These are phyloP conservation scores for Lasioglossum leucozonium DNA, from an alignment of 2,888 invertebrate genomes.

Conservation along the genomic window DNA sequence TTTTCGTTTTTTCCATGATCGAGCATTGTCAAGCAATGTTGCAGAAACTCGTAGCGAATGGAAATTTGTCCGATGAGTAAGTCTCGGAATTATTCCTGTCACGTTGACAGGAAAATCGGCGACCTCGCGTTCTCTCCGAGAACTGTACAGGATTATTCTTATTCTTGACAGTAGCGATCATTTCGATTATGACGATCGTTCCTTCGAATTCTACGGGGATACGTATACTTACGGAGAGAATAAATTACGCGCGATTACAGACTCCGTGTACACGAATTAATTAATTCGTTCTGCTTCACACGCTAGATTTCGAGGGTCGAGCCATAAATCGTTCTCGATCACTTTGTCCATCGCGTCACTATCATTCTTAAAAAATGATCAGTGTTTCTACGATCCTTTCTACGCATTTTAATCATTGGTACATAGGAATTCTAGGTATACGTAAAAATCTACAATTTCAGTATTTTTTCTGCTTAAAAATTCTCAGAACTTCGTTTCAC, in stretches of 20 bases:
- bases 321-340: neutral
- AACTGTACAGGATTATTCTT: constrained; percentile 7
- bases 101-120: constrained; percentile 10
- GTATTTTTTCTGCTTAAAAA: neutral
- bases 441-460: neutral
- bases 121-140: constrained; percentile 4
- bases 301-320: neutral
- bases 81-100: neutral
- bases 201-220: neutral
- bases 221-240: neutral
- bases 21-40: neutral
- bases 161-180: neutral
- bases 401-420: too few relatives aligned
- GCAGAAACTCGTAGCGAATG: constrained; percentile 10
- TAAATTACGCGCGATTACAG: neutral
- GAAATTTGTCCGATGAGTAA: constrained; percentile 11
- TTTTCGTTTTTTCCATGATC: neutral
- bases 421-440: too few relatives aligned
- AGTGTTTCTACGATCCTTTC: neutral
- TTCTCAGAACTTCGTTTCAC: neutral
- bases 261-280: neutral
- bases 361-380: neutral
- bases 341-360: neutral
- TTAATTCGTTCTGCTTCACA: neutral
- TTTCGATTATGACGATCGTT: neutral